Evolutionary conservation across 2,113 vertebrate genomes (phyloP).

Genomic region (Microcebus ravelobensis): DNA sequence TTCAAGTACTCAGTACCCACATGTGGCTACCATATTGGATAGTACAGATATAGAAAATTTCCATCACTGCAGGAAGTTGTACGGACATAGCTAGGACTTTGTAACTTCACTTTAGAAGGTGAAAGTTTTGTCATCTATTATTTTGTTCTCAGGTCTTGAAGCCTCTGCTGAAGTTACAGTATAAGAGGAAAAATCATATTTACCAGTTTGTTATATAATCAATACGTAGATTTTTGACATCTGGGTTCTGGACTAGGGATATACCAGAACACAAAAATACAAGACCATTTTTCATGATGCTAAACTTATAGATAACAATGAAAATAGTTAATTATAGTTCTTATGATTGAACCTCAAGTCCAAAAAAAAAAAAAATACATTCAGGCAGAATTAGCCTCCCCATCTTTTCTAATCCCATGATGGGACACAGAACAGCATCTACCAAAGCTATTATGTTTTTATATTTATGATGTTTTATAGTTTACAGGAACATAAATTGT

Average conservation of each 20-base stretch:
- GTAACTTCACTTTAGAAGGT: not conserved
- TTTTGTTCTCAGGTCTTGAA: not conserved
- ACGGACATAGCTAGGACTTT: not conserved
- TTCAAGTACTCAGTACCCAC: not conserved
- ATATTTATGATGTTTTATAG: not conserved
- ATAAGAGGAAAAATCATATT: not conserved
- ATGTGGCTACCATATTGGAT: not conserved
- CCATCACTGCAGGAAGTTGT: not conserved
- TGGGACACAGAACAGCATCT: not conserved
- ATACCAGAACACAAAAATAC: not conserved
- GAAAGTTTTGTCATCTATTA: not conserved
- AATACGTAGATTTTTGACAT: conserved; percentile 23
- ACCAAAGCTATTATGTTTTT: not conserved
- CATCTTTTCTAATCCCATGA: not conserved
- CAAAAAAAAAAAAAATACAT: not conserved
- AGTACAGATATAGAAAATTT: not conserved
- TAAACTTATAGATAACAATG: not conserved
- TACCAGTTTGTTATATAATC: not conserved
- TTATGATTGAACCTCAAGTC: not conserved
- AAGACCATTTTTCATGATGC: not conserved
- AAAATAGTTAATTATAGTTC: not conserved
- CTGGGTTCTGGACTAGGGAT: not conserved
- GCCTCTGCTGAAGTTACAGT: not conserved
- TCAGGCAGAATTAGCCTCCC: not conserved
- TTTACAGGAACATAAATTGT: not conserved